Base-by-base conservation (phyloP, 2,888 invertebrate genomes). In the Lasioglossum malachurum region DNA sequence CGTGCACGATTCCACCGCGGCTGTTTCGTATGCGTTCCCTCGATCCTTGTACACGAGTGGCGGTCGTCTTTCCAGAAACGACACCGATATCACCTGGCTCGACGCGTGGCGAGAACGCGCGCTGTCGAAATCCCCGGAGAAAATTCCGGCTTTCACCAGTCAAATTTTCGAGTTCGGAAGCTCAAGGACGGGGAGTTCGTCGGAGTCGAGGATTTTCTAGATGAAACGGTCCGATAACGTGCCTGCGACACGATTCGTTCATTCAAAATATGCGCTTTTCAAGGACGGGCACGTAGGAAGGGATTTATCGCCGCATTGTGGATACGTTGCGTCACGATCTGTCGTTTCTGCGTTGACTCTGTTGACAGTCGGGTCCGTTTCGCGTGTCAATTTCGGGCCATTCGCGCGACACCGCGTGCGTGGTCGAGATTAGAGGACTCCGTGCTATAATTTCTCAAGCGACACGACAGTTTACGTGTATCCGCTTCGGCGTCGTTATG, bases 11-110 rank as follows among this genome's bases (percentile, higher is more conserved):
- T 31, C 72, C 80, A 57, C 46, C 67, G 74, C 49, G 49, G 27
- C 35, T 91, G 78, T 38, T 85, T 90, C 76, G 83, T 90, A 90
- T 87, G 85, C 86, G 75, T 27, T 64, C 72, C 83, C 77, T 64
- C 84, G 75, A 82, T 83, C 71, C 53, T 89, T 86, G 85, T 86
- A 80, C 83, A 72, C 44, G 31, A 76, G 60, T 80, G 77, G 78
- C 80, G 46, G 44, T 69, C 77, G 78, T 83, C 82, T 86, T 83
- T 86, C 71, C 75, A 80, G 84, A 87, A 87, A 91, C 71, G 75
- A 84, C 67, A 53, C 67, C 84, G 78, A 38, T 78, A 38, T 78
- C 76, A 72, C n/a, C 72, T 77, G 75, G 41, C 75, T 67, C 79
- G 79, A 44, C 80, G 84, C 79, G 83, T 75, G 88, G 75, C 79